Conservation (phyloP, 2,888 invertebrate genomes). For the Rhingia campestris region DNA sequence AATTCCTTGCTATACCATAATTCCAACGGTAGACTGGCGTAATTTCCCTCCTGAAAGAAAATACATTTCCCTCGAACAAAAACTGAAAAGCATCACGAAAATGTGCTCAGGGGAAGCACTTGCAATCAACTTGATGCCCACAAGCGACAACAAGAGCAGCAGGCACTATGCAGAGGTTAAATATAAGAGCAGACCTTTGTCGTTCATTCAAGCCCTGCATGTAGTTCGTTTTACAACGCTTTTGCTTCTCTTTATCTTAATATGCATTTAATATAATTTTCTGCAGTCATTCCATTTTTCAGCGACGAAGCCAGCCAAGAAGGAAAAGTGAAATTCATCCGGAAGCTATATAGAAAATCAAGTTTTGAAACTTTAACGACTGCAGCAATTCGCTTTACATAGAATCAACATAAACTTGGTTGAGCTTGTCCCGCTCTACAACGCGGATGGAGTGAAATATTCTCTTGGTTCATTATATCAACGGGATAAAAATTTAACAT, state of each 20-base stretch:
- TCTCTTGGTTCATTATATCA: slow-evolving; percentile 9
- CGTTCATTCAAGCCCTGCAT: slow-evolving; percentile 25
- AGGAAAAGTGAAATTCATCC: slow-evolving; percentile 57
- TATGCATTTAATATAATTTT: slow-evolving; percentile 41
- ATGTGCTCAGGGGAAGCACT: slow-evolving; percentile 52
- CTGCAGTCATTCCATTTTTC: neutral
- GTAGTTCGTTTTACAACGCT: slow-evolving; percentile 38
- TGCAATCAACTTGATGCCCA: slow-evolving; percentile 70
- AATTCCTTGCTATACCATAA: slow-evolving; percentile 27
- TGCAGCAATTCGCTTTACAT: slow-evolving; percentile 64
- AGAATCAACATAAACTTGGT: slow-evolving; percentile 57
- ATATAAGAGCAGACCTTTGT: slow-evolving; percentile 20
- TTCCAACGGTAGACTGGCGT: slow-evolving; percentile 17
- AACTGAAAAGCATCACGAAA: slow-evolving; percentile 15
- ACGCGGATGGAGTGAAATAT: neutral
- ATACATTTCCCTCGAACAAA: slow-evolving; percentile 13
- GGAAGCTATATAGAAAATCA: slow-evolving; percentile 70
- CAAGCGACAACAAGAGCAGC: slow-evolving; percentile 39
- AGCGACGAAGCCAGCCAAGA: slow-evolving; percentile 11
- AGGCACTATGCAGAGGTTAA: slow-evolving; percentile 30
- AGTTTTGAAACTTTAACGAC: slow-evolving; percentile 70
- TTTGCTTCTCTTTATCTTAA: slow-evolving; percentile 27
- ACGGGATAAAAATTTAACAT: slow-evolving; percentile 62
- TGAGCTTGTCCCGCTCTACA: slow-evolving; percentile 6
- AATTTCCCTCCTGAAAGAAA: slow-evolving; percentile 26